Percentiles rank a stretch among this genome's conserved stretches.
Evolutionary conservation across 2,888 invertebrate genomes (phyloP).

Genomic region (Adelognathus sp.): DNA sequence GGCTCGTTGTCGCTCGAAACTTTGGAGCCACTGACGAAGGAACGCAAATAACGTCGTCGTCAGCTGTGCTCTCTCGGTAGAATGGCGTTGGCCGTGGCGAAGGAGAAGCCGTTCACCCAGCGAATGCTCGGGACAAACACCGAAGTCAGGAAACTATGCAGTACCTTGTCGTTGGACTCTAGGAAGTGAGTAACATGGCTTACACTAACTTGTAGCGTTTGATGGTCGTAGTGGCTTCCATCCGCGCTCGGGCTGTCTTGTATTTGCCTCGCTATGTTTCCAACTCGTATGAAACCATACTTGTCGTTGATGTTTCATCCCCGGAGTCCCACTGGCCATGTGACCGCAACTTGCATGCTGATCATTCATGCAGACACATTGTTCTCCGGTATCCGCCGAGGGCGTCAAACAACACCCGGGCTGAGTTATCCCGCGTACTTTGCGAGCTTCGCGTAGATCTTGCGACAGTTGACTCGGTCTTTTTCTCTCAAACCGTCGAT

Average conservation of each 20-base stretch:
- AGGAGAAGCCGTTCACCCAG: background rate
- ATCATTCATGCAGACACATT: background rate
- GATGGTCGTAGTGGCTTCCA: background rate
- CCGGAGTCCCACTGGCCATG: background rate
- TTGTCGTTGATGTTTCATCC: background rate
- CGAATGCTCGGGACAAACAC: conserved; percentile 46
- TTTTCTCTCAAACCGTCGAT: too few species aligned
- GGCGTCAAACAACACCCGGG: background rate
- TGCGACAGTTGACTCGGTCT: too few species aligned
- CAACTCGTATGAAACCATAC: background rate
- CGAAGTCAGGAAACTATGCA: conserved; percentile 51
- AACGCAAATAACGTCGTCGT: conserved; percentile 59
- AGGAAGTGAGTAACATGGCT: background rate
- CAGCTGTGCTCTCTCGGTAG: conserved; percentile 1
- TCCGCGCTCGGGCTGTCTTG: background rate
- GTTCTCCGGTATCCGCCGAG: background rate
- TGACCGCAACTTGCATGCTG: background rate
- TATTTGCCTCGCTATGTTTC: background rate
- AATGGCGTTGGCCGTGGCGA: background rate
- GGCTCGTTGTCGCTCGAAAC: conserved; percentile 46
- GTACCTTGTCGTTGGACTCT: conserved; percentile 6
- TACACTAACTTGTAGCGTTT: conserved; percentile 6
- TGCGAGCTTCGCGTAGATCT: background rate
- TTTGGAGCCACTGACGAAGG: conserved; percentile 50
- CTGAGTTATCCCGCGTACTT: background rate